Conservation (phyloP, 2,888 invertebrate genomes). For the Eurytoma adleriae region DNA sequence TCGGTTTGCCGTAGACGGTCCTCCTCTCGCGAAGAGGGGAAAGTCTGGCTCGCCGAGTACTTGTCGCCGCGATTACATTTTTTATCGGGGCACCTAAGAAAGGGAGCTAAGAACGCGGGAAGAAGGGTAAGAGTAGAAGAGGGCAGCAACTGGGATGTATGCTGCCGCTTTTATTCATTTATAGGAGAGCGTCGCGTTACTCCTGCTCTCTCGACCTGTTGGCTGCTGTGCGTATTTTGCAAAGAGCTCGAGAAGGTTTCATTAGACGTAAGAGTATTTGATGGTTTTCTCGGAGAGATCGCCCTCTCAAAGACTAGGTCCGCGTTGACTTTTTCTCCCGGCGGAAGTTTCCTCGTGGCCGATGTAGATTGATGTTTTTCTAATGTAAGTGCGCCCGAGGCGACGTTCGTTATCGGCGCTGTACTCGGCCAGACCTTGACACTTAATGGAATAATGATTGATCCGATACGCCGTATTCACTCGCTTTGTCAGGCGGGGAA, state of each 20-base stretch:
- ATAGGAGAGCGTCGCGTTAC: too few species aligned
- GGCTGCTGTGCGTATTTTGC: slow-evolving; percentile 22
- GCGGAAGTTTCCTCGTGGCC: slow-evolving; percentile 32
- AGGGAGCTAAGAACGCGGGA: not conserved
- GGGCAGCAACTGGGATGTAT: slow-evolving; percentile 44
- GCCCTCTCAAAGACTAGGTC: slow-evolving; percentile 27
- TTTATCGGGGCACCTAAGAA: slow-evolving; percentile 28
- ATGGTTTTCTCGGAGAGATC: slow-evolving; percentile 40
- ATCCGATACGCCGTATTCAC: too few species aligned
- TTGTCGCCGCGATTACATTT: slow-evolving; percentile 28
- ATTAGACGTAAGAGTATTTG: slow-evolving; percentile 49
- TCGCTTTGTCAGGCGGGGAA: too few species aligned
- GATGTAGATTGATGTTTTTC: slow-evolving; percentile 30
- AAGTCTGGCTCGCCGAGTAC: not conserved
- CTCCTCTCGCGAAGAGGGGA: not conserved
- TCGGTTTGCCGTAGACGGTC: slow-evolving; percentile 6
- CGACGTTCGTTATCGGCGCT: not conserved
- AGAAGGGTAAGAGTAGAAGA: not conserved
- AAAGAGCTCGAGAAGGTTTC: slow-evolving; percentile 23
- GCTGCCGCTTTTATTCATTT: slow-evolving; percentile 47
- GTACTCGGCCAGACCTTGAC: too few species aligned
- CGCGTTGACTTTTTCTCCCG: slow-evolving; percentile 48
- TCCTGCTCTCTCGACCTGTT: slow-evolving; percentile 41
- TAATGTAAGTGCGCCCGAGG: not conserved
- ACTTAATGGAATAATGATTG: too few species aligned